phyloP scores from a whole-genome alignment of 2,888 invertebrate genomes.

The Pheosia gnoma region DNA sequence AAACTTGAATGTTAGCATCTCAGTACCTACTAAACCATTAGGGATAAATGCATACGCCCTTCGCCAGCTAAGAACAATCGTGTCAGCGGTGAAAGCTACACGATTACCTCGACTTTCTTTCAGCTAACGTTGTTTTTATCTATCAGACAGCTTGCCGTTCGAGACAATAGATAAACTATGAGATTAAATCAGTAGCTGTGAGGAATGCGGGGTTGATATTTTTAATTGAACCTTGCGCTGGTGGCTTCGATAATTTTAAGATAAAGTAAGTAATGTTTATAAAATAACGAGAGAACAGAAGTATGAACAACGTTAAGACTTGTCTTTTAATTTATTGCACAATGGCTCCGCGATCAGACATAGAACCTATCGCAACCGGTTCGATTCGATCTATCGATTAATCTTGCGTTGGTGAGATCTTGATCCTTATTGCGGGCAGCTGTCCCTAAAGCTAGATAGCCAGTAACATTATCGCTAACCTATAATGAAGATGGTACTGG shows the following conservation, averaged over 20 bases:
- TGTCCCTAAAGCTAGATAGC: too few species aligned
- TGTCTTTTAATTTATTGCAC: too few species aligned
- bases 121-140: conserved; percentile 39
- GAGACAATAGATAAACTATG: conserved; percentile 43
- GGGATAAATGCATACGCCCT: conserved; percentile 17
- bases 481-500: too few species aligned
- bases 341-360: too few species aligned
- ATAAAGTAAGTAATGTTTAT: not conserved
- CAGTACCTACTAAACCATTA: conserved; percentile 17
- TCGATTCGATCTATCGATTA: too few species aligned
- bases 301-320: too few species aligned
- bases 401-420: too few species aligned
- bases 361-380: too few species aligned
- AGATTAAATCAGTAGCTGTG: conserved; percentile 30
- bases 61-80: conserved; percentile 36
- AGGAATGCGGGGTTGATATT: conserved; percentile 4
- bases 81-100: conserved; percentile 34
- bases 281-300: not conserved
- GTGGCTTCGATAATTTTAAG: not conserved
- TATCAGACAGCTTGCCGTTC: conserved; percentile 36
- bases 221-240: not conserved
- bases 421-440: too few species aligned
- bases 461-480: too few species aligned
- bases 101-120: conserved; percentile 28
- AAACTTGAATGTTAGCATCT: conserved; percentile 1